phyloP scores from a whole-genome alignment of 2,888 invertebrate genomes.

The Rotaria sp. region DNA sequence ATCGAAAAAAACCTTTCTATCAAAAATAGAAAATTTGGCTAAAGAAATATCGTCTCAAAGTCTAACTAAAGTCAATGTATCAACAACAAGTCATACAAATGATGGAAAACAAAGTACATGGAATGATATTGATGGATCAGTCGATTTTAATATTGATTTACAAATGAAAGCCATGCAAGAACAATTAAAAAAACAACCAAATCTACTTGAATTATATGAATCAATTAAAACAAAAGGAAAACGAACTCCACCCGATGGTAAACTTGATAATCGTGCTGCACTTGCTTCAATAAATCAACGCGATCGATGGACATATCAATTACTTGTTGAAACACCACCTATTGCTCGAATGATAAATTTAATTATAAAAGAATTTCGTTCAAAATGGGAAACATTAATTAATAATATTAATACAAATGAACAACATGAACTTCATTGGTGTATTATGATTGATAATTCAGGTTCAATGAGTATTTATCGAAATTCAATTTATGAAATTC shows the following conservation, averaged over 20 bases:
- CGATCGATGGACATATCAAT: conserved; percentile 17
- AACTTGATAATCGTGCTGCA: neutral
- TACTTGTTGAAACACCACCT: neutral
- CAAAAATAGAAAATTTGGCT: neutral
- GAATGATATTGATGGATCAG: too few species aligned
- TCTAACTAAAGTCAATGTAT: neutral
- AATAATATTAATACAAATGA: neutral
- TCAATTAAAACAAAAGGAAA: neutral
- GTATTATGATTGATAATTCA: conserved; percentile 31
- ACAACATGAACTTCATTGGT: conserved; percentile 26
- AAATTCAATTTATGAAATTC: neutral
- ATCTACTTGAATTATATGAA: neutral
- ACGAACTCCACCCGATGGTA: too few species aligned
- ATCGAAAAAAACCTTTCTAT: neutral
- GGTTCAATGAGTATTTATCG: neutral
- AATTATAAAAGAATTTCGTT: neutral
- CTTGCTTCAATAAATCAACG: neutral
- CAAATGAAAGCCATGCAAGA: neutral
- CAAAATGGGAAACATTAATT: neutral
- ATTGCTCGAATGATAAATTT: neutral
- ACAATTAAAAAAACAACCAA: neutral
- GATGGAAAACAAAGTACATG: too few species aligned
- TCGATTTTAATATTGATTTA: neutral
- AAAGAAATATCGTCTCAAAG: neutral
- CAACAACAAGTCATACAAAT: neutral